Evolutionary conservation across 2,113 vertebrate species (phyloP).

Genomic region (Leptobrachium leishanense): DNA sequence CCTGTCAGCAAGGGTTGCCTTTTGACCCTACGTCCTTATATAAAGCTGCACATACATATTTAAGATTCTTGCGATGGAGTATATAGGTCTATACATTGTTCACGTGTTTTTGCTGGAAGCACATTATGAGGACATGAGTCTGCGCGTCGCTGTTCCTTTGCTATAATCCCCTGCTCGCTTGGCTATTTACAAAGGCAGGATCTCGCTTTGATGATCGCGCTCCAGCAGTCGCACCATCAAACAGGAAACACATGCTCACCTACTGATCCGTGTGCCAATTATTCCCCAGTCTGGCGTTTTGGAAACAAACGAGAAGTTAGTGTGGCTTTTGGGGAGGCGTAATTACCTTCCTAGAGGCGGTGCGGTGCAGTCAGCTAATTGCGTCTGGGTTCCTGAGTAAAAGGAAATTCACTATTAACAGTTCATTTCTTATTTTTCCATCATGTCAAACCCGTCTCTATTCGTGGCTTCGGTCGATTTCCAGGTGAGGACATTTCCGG

Average conservation of each 20-base stretch:
- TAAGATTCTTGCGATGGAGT: no score
- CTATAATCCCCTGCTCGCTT: no score
- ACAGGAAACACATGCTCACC: not conserved
- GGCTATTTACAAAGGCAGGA: no score
- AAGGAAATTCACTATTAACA: slow-evolving; percentile 42
- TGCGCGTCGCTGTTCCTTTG: no score
- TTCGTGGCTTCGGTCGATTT: slow-evolving; percentile 28
- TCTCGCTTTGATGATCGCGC: no score
- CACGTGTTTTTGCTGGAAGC: no score
- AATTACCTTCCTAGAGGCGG: slow-evolving; percentile 24
- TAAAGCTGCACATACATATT: no score
- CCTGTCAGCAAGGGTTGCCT: no score
- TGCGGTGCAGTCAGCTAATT: slow-evolving; percentile 16
- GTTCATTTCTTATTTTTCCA: slow-evolving; percentile 13
- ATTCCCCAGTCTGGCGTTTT: slow-evolving; percentile 21
- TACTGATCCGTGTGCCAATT: slow-evolving; percentile 13
- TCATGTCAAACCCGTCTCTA: slow-evolving; percentile 26
- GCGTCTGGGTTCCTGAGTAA: slow-evolving; percentile 22
- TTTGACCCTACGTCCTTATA: no score
- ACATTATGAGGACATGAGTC: no score
- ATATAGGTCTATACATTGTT: no score
- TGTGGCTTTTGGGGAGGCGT: slow-evolving; percentile 14
- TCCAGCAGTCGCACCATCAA: no score
- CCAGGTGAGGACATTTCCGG: slow-evolving; percentile 17
- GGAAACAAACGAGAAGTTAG: not conserved